Evolutionary conservation across 2,797 vertebrate species (phyloP), one percentile per base, ranked within the genome.

Genomic region (Echeneis naucrates): DNA sequence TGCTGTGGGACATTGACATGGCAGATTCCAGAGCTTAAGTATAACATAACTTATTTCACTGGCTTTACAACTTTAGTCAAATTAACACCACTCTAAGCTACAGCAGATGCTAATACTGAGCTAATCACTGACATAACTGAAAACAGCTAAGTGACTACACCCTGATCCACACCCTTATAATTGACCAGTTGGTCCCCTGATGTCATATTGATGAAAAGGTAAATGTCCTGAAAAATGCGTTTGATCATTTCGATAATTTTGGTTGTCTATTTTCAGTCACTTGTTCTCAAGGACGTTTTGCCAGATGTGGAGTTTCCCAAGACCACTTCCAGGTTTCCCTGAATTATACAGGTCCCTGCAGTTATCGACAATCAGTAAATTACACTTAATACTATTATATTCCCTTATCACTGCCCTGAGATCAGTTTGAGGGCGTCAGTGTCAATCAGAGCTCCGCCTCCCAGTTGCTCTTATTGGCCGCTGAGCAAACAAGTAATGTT

Each of bases 301-400:
- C 1, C 30, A 12, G 10, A 6, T 53, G 9, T 8, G 14, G 24
- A 14, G 4, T 70, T 58, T 57, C 45, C 44, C 40, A 8, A 8
- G 26, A 37, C 17, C 52, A 23, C 37, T 57, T 78, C 63, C 69
- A 72, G 57, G 24, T 62, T 57, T 37, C 57, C 69, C 52, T 62
- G 52, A 37, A 57, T 21, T 38, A 19, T 19, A 38, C 14, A 16
- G 9, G 17, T 68, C 52, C 16, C 45, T 72, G 37, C 52, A 62
- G 45, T 32, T 16, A 30, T 4, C 19, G 8, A 50, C 61, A 3
- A 51, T 56, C 40, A 54, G 7, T n/a, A n/a, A 50, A 42, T 9
- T 38, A 27, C 9, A 26, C 9, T 24, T 10, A 1, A 44, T 59
- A 30, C 5, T 26, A 24, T 16, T 8, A 55, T 44, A 51, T 58